Percentiles rank a stretch among this genome's conserved stretches.
Conservation (phyloP, 2,113 vertebrate genomes). For the Neopipo cinnamomea region DNA sequence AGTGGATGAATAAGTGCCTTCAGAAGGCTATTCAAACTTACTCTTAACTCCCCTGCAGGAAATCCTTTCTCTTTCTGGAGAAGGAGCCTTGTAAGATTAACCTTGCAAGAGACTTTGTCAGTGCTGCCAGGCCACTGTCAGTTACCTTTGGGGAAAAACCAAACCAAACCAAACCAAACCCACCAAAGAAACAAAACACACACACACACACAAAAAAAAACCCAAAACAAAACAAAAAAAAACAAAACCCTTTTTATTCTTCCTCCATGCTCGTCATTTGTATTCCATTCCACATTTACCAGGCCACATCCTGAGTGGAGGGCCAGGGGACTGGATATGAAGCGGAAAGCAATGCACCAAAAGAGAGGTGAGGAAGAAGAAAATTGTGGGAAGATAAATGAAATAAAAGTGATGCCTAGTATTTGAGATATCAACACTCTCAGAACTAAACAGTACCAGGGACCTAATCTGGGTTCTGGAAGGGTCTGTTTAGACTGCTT, state of each 20-base stretch:
- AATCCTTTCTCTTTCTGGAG: background rate
- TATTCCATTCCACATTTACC: background rate
- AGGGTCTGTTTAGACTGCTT: background rate
- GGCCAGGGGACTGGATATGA: background rate
- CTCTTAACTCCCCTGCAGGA: background rate
- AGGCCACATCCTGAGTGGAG: background rate
- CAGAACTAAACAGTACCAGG: background rate
- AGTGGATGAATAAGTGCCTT: background rate
- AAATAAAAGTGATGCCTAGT: background rate
- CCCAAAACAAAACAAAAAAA: no score
- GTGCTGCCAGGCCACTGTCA: background rate
- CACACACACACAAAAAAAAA: no score
- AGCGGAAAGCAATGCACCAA: background rate
- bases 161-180: background rate
- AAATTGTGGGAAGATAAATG: background rate
- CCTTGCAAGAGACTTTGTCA: background rate
- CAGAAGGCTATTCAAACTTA: background rate
- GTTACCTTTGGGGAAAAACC: background rate
- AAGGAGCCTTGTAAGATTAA: background rate
- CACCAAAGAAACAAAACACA: no score
- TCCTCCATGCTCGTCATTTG: background rate
- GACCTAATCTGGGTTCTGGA: background rate
- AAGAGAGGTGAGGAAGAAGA: background rate
- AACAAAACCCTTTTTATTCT: background rate
- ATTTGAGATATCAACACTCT: rapidly evolving